These are phyloP conservation scores for Caenorhabditis plicata DNA, from an alignment of 2,888 invertebrate genomes.

Conservation along the genomic window DNA sequence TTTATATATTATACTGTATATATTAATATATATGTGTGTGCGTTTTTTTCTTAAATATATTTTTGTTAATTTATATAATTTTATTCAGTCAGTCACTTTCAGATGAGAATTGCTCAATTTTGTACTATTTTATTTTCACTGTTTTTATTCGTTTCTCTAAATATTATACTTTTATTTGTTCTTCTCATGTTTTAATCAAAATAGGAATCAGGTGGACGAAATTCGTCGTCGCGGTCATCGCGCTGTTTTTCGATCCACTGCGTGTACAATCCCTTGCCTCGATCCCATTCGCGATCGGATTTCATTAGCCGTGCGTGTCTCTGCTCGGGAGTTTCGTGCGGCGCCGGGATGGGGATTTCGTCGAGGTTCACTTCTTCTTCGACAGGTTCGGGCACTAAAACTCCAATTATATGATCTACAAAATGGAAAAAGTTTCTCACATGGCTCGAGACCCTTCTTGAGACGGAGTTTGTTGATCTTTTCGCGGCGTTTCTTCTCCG, in stretches of 20 bases:
- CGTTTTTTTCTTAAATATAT: neutral
- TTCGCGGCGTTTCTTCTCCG: constrained; percentile 6
- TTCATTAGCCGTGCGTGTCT: constrained; percentile 28
- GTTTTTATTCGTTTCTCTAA: too few species aligned
- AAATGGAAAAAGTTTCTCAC: constrained; percentile 5
- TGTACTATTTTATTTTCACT: too few species aligned
- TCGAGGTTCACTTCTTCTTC: constrained; percentile 12
- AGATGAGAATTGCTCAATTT: constrained; percentile 17
- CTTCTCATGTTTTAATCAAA: constrained; percentile 2
- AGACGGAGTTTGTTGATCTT: constrained; percentile 15
- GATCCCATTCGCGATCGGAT: constrained; percentile 56
- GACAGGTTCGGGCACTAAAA: neutral
- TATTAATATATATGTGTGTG: too few species aligned
- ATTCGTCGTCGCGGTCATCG: constrained; percentile 58
- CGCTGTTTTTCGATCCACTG: constrained; percentile 52
- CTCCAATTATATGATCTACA: neutral
- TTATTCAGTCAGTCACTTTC: too few species aligned
- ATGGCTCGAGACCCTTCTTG: constrained; percentile 8
- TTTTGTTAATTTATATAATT: neutral
- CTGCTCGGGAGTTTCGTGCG: constrained; percentile 30
- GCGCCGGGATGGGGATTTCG: constrained; percentile 40
- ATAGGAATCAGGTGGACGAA: constrained; percentile 52
- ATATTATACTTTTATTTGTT: neutral
- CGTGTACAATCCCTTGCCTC: constrained; percentile 46
- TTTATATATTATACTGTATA: too few species aligned